phyloP scores from a whole-genome alignment of 2,888 invertebrate genomes.

The Andrena bucephala region DNA sequence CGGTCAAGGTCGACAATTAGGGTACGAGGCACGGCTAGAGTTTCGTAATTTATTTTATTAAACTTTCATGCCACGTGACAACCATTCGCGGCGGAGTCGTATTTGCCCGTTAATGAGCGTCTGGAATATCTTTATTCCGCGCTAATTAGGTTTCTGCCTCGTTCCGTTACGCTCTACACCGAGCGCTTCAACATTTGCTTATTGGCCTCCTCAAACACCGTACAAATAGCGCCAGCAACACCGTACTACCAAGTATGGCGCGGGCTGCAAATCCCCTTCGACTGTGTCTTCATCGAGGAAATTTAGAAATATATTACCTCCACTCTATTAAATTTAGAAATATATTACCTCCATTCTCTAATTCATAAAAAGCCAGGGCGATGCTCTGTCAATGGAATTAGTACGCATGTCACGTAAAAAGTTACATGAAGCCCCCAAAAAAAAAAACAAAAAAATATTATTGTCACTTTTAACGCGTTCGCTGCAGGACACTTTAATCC shows the following conservation, averaged over 20 bases:
- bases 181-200: conserved; percentile 41
- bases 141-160: conserved; percentile 46
- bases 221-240: conserved; percentile 12
- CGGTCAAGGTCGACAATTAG: conserved; percentile 19
- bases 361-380: too few relatives aligned
- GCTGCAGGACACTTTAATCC: too few relatives aligned
- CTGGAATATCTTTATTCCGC: conserved; percentile 19
- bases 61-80: conserved; percentile 39
- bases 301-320: too few relatives aligned
- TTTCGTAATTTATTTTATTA: conserved; percentile 36
- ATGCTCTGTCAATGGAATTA: too few relatives aligned
- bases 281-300: too few relatives aligned
- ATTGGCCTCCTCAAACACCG: conserved; percentile 29
- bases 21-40: background rate
- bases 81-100: background rate
- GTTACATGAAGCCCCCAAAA: too few relatives aligned
- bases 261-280: background rate
- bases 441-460: too few relatives aligned
- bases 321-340: too few relatives aligned
- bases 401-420: too few relatives aligned
- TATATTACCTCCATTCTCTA: too few relatives aligned
- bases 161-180: conserved; percentile 22
- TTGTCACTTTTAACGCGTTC: too few relatives aligned
- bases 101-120: conserved; percentile 37
- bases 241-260: background rate